phyloP scores from a whole-genome alignment of 2,888 invertebrate species.

The Tetragonisca angustula region DNA sequence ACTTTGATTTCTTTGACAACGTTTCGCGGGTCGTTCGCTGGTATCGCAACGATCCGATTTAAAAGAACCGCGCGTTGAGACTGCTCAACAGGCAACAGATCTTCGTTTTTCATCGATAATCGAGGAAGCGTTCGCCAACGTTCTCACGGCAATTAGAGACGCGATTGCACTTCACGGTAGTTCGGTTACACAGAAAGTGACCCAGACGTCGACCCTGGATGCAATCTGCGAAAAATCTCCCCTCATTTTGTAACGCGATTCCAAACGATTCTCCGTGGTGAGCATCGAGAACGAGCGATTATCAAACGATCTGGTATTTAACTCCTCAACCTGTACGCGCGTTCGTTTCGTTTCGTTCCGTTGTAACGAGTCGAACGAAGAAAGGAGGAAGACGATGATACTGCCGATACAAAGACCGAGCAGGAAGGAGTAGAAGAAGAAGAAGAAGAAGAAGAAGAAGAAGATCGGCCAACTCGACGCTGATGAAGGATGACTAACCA shows the following conservation, averaged over 20 bases:
- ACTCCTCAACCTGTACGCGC: neutral
- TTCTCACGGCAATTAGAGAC: constrained; percentile 30
- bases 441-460: constrained; percentile 6
- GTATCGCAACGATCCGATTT: neutral
- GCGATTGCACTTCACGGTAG: constrained; percentile 17
- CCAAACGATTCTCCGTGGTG: neutral
- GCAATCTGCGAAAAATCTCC: constrained; percentile 8
- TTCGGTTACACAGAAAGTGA: constrained; percentile 5
- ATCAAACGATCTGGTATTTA: neutral
- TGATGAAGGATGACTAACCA: constrained; percentile 72
- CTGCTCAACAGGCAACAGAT: neutral
- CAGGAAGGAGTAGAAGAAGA: constrained; percentile 1
- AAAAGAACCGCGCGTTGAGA: neutral
- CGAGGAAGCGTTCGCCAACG: neutral
- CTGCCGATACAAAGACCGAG: too few relatives aligned
- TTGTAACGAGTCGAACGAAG: neutral
- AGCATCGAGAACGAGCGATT: neutral
- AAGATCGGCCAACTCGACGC: constrained; percentile 16
- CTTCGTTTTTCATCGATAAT: neutral
- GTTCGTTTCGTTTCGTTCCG: neutral
- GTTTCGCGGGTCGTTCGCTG: too few relatives aligned
- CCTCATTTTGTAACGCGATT: neutral
- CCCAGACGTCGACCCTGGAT: neutral
- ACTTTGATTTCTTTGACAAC: too few relatives aligned
- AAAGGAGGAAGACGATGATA: neutral